phyloP scores from a whole-genome alignment of 1,140 invertebrate species.

The Diprion similis region DNA sequence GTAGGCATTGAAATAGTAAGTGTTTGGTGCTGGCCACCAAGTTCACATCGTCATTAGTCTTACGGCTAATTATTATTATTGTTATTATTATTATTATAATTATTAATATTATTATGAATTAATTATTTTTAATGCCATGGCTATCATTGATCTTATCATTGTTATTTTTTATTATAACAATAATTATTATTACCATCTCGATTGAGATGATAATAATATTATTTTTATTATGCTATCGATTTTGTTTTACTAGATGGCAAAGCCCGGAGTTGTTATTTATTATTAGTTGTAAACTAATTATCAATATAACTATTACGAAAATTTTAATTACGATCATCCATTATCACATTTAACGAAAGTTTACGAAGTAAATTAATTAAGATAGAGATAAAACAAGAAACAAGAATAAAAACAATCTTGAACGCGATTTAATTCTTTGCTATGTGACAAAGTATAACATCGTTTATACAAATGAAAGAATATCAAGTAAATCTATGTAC shows the following conservation, averaged over 20 bases:
- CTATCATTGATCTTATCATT: background rate
- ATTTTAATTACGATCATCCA: background rate
- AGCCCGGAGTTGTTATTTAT: too few species aligned
- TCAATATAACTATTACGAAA: too few species aligned
- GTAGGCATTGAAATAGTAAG: conserved; percentile 57
- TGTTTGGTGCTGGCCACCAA: conserved; percentile 62
- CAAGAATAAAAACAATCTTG: background rate
- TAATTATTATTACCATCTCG: too few species aligned
- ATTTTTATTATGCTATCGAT: too few species aligned
- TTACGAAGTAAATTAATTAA: background rate
- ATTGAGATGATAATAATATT: too few species aligned
- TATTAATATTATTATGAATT: background rate
- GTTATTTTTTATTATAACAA: background rate
- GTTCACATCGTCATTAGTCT: conserved; percentile 40
- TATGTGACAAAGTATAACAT: background rate
- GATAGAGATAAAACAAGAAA: background rate
- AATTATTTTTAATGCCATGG: background rate
- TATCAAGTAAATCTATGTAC: conserved; percentile 15
- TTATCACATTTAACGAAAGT: conserved; percentile 3
- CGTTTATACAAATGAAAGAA: conserved; percentile 20
- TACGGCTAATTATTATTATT: conserved; percentile 40
- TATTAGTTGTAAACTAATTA: too few species aligned
- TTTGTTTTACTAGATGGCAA: too few species aligned
- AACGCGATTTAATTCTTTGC: background rate
- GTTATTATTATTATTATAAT: conserved; percentile 32